Conservation (phyloP, 1,140 invertebrate species). For the Caenorhabditis remanei region DNA sequence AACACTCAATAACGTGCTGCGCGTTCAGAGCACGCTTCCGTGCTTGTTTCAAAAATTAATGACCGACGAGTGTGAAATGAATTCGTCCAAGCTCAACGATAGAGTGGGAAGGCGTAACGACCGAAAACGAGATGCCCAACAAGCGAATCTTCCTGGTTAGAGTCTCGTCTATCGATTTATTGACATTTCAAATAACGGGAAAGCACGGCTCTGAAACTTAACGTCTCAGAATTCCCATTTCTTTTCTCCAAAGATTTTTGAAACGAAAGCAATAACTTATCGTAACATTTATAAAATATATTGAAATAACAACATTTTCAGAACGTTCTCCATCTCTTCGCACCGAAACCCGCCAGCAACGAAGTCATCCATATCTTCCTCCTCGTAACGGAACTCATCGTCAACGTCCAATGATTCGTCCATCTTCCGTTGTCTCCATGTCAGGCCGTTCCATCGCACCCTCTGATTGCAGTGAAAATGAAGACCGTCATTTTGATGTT, state of each 20-base stretch:
- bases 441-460: not conserved
- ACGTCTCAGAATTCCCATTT: too few species aligned
- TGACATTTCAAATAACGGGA: too few species aligned
- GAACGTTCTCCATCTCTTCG: constrained; percentile 30
- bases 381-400: not conserved
- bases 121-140: not conserved
- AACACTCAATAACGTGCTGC: not conserved
- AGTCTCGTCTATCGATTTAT: not conserved
- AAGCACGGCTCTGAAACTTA: too few species aligned
- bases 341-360: not conserved
- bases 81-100: constrained; percentile 10
- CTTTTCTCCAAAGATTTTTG: not conserved
- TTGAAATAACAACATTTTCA: constrained; percentile 22
- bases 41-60: not conserved
- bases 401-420: constrained; percentile 18
- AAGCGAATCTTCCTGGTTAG: constrained; percentile 24
- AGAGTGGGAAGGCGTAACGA: constrained; percentile 4
- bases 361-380: constrained; percentile 19
- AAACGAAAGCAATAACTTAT: too few species aligned
- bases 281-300: too few species aligned
- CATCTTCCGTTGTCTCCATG: constrained; percentile 21
- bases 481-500: constrained; percentile 11
- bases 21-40: not conserved
- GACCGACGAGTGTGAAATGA: constrained; percentile 14
- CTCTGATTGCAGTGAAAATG: constrained; percentile 14